Evolutionary conservation across 2,888 invertebrate genomes (phyloP), one percentile per base, ranked within the genome.

Genomic region (Phengaris alcon): DNA sequence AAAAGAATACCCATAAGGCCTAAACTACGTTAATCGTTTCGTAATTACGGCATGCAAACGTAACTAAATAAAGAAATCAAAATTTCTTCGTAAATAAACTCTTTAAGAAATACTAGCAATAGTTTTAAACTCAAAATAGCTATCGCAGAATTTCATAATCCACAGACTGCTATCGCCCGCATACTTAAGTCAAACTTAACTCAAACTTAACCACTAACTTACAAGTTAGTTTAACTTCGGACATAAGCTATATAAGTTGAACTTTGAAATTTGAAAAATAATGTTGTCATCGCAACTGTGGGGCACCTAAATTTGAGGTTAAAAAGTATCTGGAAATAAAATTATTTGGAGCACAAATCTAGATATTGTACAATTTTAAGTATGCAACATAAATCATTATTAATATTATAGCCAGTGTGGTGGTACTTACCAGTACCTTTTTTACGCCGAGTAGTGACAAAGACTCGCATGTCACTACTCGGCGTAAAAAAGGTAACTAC

Each of bases 181-280:
- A 72, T 72, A 72, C 52, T 72, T 35, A 54, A 54, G 35, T 72
- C 52, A 35, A 72, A 72, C 72, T 72, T 54, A 72, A 72, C 72
- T 72, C 52, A 35, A 72, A 72, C 54, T 72, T 22, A 52, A 70
- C 70, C 70, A 54, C 72, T 54, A 54, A 72, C 54, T 72, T 54
- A 6, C 52, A 72, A 54, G 52, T 72, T 72, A 15, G 72, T 72
- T 54, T 72, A 72, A 72, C 72, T 72, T 72, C 13, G 52, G 51
- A 72, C 72, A 54, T 72, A 72, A 72, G 72, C 72, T 70, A 22
- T 48, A 70, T 70, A 51, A 72, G 72, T 72, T 72, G 12, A 70
- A 48, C 22, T 52, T 54, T 6, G 68, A 68, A 9, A 68, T 68
- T 68, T 54, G 72, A 72, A 72, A 52, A 54, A 54, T 70, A 70